Evolutionary conservation across 2,113 vertebrate genomes (phyloP).

Genomic region (Electrona antarctica): DNA sequence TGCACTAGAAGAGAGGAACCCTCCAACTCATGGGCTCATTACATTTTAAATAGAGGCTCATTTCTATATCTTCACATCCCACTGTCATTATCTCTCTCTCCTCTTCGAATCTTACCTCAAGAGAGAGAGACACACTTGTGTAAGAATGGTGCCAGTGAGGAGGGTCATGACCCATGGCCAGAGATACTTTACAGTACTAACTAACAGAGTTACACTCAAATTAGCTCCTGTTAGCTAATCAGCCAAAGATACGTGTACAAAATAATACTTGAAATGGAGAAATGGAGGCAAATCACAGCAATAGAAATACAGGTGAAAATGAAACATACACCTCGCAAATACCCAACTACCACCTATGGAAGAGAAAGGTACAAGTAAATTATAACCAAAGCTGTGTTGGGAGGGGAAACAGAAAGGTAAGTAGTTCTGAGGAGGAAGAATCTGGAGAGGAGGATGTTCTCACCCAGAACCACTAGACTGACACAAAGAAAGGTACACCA

Average conservation of each 20-base stretch:
- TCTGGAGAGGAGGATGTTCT: constrained; percentile 21
- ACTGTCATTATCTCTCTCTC: not conserved
- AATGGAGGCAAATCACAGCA: not conserved
- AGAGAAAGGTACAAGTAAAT: constrained; percentile 13
- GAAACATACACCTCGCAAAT: constrained; percentile 18
- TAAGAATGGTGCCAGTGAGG: not conserved
- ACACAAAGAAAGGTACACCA: constrained; percentile 20
- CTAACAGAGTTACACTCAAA: constrained; percentile 16
- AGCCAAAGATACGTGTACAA: not conserved
- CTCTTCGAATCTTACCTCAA: not conserved
- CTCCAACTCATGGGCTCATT: constrained; percentile 17
- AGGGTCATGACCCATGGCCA: constrained; percentile 11
- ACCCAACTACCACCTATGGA: constrained; percentile 34
- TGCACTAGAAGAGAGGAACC: constrained; percentile 12
- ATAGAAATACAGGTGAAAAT: constrained; percentile 9
- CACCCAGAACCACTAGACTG: constrained; percentile 31
- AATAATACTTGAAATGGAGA: not conserved
- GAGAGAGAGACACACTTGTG: constrained; percentile 2
- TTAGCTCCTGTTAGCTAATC: not conserved
- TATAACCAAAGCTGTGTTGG: constrained; percentile 2
- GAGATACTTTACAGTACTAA: not conserved
- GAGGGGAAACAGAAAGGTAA: constrained; percentile 25
- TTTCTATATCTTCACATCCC: not conserved
- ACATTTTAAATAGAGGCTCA: constrained; percentile 5
- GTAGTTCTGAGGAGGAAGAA: constrained; percentile 13